Evolutionary conservation across 1,140 invertebrate species (phyloP).

Genomic region (Drosophila baimaii): DNA sequence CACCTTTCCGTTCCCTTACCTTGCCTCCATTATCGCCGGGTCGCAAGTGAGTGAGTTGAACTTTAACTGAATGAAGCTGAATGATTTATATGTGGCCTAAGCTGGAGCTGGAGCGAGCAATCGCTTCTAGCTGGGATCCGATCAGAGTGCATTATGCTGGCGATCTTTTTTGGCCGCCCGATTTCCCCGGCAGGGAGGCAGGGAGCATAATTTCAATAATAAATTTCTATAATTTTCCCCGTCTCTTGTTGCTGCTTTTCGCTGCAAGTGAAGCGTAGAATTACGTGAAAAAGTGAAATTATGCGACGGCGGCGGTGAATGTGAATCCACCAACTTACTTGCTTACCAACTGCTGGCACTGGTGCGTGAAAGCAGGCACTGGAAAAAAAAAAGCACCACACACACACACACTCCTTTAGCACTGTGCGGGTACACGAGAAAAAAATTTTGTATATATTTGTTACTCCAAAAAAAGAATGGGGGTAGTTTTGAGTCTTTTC

Average conservation of each 20-base stretch:
- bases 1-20: conserved; percentile 16
- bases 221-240: conserved; percentile 76
- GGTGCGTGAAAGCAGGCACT: conserved; percentile 71
- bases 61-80: conserved; percentile 44
- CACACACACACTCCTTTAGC: too few relatives aligned
- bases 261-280: conserved; percentile 79
- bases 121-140: conserved; percentile 43
- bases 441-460: not conserved
- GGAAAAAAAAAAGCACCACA: not conserved
- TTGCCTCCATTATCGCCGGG: not conserved
- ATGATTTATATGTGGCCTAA: conserved; percentile 71
- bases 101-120: conserved; percentile 52
- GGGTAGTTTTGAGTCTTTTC: too few relatives aligned
- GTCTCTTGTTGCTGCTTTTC: conserved; percentile 47
- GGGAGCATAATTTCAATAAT: conserved; percentile 65
- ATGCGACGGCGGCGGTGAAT: conserved; percentile 62
- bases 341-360: conserved; percentile 24
- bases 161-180: too few relatives aligned
- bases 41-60: conserved; percentile 63
- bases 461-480: too few relatives aligned
- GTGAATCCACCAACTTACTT: conserved; percentile 34
- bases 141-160: conserved; percentile 14
- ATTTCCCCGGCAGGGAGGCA: not conserved
- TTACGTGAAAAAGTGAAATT: conserved; percentile 83
- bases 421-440: conserved; percentile 11